A percentile compares a stretch with the other conserved stretches of the same genome.
phyloP scores from a whole-genome alignment of 2,113 vertebrate genomes.

The Xiphias gladius region DNA sequence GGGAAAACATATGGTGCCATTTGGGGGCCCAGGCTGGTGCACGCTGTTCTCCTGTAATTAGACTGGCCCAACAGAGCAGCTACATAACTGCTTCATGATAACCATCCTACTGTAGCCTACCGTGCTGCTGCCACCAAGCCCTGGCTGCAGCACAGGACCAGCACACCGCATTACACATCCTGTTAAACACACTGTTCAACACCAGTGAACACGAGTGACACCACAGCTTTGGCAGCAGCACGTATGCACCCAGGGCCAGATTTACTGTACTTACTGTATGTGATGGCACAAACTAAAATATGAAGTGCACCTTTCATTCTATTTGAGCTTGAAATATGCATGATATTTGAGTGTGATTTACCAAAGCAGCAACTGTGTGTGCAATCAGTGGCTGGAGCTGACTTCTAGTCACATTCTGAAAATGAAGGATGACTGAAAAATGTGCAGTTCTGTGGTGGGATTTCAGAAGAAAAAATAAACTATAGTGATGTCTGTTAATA shows the following conservation, averaged over 20 bases:
- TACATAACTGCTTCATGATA: constrained; percentile 79
- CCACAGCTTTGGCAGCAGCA: constrained; percentile 78
- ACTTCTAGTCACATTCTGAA: background rate
- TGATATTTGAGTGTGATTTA: constrained; percentile 7
- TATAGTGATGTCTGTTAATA: constrained; percentile 4
- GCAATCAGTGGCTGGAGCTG: background rate
- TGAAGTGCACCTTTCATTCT: constrained; percentile 3
- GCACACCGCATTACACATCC: constrained; percentile 74
- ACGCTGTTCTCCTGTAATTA: constrained; percentile 97
- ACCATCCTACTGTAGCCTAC: constrained; percentile 75
- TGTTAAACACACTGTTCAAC: constrained; percentile 82
- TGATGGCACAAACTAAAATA: constrained; percentile 27
- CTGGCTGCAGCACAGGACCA: constrained; percentile 73
- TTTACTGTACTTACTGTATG: constrained; percentile 39
- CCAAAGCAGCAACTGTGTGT: background rate
- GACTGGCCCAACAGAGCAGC: constrained; percentile 89
- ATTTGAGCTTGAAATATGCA: constrained; percentile 4
- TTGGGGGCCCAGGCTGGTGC: constrained; percentile 92
- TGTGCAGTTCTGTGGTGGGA: background rate
- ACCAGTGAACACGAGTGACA: constrained; percentile 72
- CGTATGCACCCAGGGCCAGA: constrained; percentile 61
- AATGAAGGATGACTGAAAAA: background rate
- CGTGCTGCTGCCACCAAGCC: constrained; percentile 71
- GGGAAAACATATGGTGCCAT: constrained; percentile 96
- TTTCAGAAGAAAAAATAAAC: background rate